Percentiles rank a stretch among this genome's conserved stretches.
phyloP scores from a whole-genome alignment of 2,797 vertebrate genomes.

The Pseudomugil gertrudae region DNA sequence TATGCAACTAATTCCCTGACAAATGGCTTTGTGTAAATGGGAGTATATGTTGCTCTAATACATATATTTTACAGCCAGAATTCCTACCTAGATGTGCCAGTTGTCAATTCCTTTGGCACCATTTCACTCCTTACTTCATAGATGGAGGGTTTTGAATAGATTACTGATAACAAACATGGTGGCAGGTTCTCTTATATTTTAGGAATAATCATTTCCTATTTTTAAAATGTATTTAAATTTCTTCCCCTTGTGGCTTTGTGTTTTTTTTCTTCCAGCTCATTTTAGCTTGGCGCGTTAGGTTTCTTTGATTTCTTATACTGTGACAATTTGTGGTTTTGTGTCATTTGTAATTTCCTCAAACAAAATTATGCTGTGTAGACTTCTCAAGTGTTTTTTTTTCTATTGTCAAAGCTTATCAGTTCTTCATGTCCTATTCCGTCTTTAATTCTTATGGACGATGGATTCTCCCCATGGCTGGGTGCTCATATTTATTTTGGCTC shows the following conservation, averaged over 20 bases:
- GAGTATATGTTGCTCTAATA: not conserved
- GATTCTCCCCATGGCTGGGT: constrained; percentile 13
- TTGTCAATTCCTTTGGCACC: not conserved
- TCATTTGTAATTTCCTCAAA: constrained; percentile 35
- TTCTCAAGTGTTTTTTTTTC: no score
- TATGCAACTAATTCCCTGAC: not conserved
- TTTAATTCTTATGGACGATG: constrained; percentile 10
- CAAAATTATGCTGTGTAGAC: constrained; percentile 26
- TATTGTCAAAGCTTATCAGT: constrained; percentile 14
- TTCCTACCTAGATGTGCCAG: not conserved
- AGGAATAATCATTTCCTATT: no score
- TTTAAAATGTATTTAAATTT: no score
- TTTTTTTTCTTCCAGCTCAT: no score
- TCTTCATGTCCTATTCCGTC: constrained; percentile 18
- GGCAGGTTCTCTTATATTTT: not conserved
- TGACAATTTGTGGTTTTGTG: constrained; percentile 45
- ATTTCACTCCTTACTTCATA: not conserved
- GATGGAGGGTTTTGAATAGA: not conserved
- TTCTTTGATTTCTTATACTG: constrained; percentile 30
- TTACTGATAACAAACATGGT: not conserved
- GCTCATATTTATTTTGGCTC: constrained; percentile 51
- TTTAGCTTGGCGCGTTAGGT: not conserved
- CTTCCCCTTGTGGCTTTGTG: no score
- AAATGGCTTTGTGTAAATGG: no score
- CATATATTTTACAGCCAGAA: not conserved